These are phyloP conservation scores for Marisa cornuarietis DNA, from an alignment of 1,140 invertebrate species.

Conservation along the genomic window DNA sequence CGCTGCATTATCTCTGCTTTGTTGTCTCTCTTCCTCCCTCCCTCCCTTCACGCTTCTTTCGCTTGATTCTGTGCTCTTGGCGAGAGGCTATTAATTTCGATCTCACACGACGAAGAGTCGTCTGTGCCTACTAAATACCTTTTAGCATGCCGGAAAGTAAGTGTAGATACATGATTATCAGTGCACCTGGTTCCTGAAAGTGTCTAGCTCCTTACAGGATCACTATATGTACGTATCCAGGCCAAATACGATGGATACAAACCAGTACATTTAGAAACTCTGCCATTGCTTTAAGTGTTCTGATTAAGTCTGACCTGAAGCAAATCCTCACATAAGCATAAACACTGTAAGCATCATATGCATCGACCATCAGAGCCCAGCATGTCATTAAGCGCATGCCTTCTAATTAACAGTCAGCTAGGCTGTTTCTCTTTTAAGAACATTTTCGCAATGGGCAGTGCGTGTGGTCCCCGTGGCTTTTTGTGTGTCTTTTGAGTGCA, in stretches of 20 bases:
- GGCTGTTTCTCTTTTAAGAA: no score
- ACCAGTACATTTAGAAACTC: neutral
- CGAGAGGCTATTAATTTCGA: neutral
- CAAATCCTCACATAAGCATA: no score
- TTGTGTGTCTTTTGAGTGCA: no score
- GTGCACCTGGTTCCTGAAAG: neutral
- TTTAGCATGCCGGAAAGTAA: neutral
- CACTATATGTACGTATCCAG: neutral
- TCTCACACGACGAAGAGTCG: neutral
- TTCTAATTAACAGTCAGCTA: no score
- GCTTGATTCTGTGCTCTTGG: neutral
- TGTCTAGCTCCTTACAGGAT: neutral
- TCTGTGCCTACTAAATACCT: neutral
- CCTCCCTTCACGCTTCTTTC: neutral
- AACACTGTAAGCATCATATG: no score
- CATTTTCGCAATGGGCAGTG: no score
- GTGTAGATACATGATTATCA: neutral
- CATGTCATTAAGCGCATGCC: no score
- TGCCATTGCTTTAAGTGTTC: no score
- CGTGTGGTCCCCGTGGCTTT: no score
- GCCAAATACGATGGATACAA: neutral
- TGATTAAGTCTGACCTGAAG: no score
- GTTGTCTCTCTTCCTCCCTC: neutral
- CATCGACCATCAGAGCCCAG: no score
- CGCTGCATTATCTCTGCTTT: neutral